These are phyloP conservation scores for Poecilia velifera DNA, from an alignment of 2,797 vertebrate genomes.

Conservation along the genomic window DNA sequence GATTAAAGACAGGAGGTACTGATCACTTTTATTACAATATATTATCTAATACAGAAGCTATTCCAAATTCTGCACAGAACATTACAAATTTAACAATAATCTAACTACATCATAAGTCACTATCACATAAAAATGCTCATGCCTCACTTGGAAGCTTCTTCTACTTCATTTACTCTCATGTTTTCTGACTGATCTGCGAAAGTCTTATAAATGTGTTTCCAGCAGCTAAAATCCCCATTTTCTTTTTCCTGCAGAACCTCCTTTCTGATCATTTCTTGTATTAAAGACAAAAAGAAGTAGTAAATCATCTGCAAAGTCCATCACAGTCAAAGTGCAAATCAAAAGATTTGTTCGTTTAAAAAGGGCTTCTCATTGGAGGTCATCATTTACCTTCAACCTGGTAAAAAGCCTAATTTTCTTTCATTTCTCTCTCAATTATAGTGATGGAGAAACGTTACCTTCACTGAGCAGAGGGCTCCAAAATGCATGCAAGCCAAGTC, in stretches of 20 bases:
- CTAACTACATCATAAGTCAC: background rate
- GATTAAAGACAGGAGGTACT: background rate
- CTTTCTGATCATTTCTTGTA: background rate
- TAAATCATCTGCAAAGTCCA: background rate
- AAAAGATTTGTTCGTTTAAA: background rate
- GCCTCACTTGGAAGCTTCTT: background rate
- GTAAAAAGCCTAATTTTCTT: background rate
- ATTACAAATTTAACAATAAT: background rate
- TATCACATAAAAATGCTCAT: background rate
- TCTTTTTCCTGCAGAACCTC: background rate
- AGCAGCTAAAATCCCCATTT: background rate
- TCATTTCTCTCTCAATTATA: constrained; percentile 21
- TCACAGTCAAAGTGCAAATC: background rate
- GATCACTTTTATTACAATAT: background rate
- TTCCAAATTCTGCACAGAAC: background rate
- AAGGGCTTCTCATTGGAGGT: background rate
- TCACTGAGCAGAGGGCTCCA: background rate
- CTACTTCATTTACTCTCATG: background rate
- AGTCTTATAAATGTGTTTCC: background rate
- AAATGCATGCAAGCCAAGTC: background rate
- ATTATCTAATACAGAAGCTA: background rate
- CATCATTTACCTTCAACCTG: background rate
- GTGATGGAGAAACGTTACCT: constrained; percentile 3
- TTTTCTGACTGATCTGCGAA: background rate
- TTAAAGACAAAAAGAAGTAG: background rate